Evolutionary conservation across 2,797 vertebrate genomes (phyloP).

Genomic region (Lacerta agilis): DNA sequence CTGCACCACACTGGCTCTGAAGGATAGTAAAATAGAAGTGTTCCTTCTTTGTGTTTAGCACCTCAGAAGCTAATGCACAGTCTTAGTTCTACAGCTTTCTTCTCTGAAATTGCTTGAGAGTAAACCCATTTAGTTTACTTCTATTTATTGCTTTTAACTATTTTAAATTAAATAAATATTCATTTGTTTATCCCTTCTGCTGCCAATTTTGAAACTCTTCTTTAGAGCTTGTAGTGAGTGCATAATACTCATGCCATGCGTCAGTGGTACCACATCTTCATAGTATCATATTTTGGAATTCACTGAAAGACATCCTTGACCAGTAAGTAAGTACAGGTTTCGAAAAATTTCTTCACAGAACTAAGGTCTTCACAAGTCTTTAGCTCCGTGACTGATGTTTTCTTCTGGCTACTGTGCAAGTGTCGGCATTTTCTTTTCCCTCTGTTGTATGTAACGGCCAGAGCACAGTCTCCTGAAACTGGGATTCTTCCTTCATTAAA

Average conservation of each 20-base stretch:
- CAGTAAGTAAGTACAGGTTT: background rate
- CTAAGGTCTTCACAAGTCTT: background rate
- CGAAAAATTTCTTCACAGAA: background rate
- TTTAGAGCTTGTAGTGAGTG: too few species aligned
- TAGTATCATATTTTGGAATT: background rate
- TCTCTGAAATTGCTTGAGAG: background rate
- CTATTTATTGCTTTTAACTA: background rate
- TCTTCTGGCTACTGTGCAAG: background rate
- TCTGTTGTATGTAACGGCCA: background rate
- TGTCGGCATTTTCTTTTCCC: background rate
- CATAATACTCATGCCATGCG: background rate
- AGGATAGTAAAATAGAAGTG: background rate
- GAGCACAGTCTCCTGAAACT: background rate
- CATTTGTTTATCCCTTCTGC: too few species aligned
- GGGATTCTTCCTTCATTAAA: background rate
- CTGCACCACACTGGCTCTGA: too few species aligned
- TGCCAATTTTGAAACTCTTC: too few species aligned
- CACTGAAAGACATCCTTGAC: background rate
- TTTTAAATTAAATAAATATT: background rate
- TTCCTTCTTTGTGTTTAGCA: background rate
- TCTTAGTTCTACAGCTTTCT: background rate
- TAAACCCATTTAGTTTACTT: background rate
- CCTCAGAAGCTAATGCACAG: background rate
- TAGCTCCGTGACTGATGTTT: background rate
- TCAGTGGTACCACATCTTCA: background rate